Evolutionary conservation across 2,113 vertebrate species (phyloP).

Genomic region (Notarius lentiginosus): DNA sequence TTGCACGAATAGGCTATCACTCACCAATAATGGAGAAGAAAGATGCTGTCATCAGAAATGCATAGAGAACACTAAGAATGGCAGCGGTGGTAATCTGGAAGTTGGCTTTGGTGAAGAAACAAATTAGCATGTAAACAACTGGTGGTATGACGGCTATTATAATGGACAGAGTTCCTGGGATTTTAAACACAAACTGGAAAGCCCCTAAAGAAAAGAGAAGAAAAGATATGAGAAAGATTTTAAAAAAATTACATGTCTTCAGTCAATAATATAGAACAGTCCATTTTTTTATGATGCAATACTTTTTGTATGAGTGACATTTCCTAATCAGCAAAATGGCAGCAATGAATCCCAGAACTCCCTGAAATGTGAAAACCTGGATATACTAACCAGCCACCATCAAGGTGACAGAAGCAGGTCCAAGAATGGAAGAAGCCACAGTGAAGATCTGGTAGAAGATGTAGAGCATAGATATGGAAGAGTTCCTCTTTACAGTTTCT

Average conservation of each 20-base stretch:
- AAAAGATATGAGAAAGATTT: not conserved
- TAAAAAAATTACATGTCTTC: not conserved
- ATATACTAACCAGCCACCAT: constrained; percentile 75
- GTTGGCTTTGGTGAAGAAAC: constrained; percentile 70
- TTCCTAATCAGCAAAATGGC: not conserved
- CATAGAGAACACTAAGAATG: constrained; percentile 76
- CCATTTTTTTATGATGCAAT: not conserved
- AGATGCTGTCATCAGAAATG: constrained; percentile 79
- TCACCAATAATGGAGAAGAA: constrained; percentile 77
- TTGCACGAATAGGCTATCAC: constrained; percentile 29
- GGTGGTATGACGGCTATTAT: constrained; percentile 70
- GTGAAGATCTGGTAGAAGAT: constrained; percentile 80
- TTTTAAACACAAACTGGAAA: constrained; percentile 74
- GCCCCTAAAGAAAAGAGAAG: constrained; percentile 62
- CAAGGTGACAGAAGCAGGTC: constrained; percentile 78
- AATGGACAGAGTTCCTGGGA: constrained; percentile 66
- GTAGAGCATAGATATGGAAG: constrained; percentile 76
- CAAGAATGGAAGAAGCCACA: constrained; percentile 78
- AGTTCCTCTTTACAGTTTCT: constrained; percentile 74
- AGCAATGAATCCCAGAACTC: not conserved
- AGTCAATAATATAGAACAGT: not conserved
- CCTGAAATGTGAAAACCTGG: not conserved
- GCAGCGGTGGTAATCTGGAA: constrained; percentile 73
- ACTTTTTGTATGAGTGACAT: not conserved
- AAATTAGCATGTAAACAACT: constrained; percentile 71